A percentile compares a stretch with the other conserved stretches of the same genome.
Conservation (phyloP, 1,140 invertebrate genomes). For the Parapsyche elsis region DNA sequence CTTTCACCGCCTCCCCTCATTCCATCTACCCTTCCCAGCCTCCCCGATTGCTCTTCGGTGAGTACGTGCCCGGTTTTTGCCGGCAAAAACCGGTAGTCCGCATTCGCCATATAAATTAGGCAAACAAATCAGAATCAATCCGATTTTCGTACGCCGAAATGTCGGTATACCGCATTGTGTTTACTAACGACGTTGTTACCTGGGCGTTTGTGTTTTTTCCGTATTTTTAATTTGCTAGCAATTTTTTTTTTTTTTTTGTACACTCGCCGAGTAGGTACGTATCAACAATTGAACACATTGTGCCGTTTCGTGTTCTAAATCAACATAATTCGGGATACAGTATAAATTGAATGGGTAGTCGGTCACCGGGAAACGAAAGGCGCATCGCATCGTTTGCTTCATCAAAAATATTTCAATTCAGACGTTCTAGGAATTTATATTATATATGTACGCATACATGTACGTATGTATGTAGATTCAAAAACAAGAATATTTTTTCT, state of each 20-base stretch:
- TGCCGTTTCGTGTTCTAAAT: not conserved
- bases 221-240: not conserved
- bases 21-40: not conserved
- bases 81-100: not conserved
- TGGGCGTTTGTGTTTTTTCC: not conserved
- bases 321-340: too few relatives aligned
- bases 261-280: not conserved
- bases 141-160: not conserved
- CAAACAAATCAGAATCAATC: slow-evolving; percentile 37
- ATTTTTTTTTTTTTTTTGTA: not conserved
- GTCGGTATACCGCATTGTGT: not conserved
- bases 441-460: not conserved
- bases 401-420: too few relatives aligned
- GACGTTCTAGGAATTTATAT: too few relatives aligned
- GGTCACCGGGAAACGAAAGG: too few relatives aligned
- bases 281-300: not conserved
- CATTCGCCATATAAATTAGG: slow-evolving; percentile 27
- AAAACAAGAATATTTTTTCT: too few relatives aligned
- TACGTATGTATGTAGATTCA: not conserved
- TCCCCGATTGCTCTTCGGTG: not conserved
- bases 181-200: slow-evolving; percentile 6
- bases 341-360: too few relatives aligned
- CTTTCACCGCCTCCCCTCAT: slow-evolving; percentile 40
- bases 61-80: not conserved
- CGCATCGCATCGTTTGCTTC: too few relatives aligned